Evolutionary conservation across 2,113 vertebrate species (phyloP).

Genomic region (Malurus cyaneus): DNA sequence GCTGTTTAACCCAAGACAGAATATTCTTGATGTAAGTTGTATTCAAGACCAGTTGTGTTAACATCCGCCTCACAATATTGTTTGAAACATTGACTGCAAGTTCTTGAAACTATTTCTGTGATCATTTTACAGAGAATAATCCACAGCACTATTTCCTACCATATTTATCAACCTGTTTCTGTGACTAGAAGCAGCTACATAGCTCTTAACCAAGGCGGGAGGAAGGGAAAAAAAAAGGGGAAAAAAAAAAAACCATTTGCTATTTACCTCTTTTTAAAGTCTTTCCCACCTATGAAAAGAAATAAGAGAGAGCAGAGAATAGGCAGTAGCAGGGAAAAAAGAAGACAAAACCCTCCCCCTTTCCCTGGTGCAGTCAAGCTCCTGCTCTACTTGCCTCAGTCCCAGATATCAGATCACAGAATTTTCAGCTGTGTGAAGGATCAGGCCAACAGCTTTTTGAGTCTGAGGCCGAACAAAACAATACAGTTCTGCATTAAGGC

Average conservation of each 20-base stretch:
- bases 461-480: background rate
- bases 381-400: background rate
- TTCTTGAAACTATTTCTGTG: background rate
- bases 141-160: background rate
- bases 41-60: background rate
- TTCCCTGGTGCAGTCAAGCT: background rate
- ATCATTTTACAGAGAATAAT: background rate
- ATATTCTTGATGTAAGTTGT: background rate
- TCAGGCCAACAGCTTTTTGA: background rate
- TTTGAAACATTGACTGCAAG: background rate
- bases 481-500: conserved; percentile 31
- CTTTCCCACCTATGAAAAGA: background rate
- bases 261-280: conserved; percentile 20
- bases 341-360: background rate
- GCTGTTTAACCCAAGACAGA: background rate
- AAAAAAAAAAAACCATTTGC: background rate
- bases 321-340: background rate
- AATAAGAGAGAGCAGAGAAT: background rate
- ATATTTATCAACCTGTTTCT: background rate
- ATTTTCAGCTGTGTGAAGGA: background rate
- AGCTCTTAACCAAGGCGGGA: background rate
- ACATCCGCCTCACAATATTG: background rate
- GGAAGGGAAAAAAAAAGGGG: background rate
- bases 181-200: background rate
- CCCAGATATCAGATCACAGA: background rate